Conservation (phyloP, 53 echinoderm and acorn worm genomes). For the Mesocentrotus franciscanus region DNA sequence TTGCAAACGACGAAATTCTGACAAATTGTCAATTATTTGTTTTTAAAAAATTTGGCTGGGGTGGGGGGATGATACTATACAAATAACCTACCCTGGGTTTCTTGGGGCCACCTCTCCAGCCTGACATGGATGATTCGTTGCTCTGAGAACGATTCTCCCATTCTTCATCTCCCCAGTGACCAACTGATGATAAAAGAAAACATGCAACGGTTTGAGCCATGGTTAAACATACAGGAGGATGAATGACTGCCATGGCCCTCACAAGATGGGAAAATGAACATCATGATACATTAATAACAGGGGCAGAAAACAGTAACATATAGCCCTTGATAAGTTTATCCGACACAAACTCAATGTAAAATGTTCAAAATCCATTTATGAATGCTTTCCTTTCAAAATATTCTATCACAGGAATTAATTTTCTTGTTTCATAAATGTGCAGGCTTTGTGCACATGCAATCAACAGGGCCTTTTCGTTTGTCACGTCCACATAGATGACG, state of each 20-base stretch:
- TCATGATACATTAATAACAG: neutral
- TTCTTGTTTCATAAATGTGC: too few species aligned
- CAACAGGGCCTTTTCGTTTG: too few species aligned
- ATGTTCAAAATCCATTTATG: too few species aligned
- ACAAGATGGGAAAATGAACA: neutral
- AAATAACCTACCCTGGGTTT: slow-evolving; percentile 51
- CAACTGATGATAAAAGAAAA: slow-evolving; percentile 62
- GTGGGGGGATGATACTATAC: neutral
- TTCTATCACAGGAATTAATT: too few species aligned
- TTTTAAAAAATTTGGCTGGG: neutral
- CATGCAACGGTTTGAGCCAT: neutral
- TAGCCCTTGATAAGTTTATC: too few species aligned
- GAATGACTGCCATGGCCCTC: neutral
- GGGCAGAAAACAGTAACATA: too few species aligned
- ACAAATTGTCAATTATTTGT: neutral
- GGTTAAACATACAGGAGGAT: neutral
- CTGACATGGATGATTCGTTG: slow-evolving; percentile 84
- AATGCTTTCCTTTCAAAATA: too few species aligned
- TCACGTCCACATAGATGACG: too few species aligned
- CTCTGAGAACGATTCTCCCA: slow-evolving; percentile 96
- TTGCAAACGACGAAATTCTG: neutral
- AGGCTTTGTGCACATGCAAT: too few species aligned
- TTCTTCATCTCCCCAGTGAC: slow-evolving; percentile 96
- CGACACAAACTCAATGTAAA: too few species aligned
- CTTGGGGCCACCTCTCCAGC: slow-evolving; percentile 59